Conservation (phyloP, 2,888 invertebrate genomes). For the Drosophila prolongata region DNA sequence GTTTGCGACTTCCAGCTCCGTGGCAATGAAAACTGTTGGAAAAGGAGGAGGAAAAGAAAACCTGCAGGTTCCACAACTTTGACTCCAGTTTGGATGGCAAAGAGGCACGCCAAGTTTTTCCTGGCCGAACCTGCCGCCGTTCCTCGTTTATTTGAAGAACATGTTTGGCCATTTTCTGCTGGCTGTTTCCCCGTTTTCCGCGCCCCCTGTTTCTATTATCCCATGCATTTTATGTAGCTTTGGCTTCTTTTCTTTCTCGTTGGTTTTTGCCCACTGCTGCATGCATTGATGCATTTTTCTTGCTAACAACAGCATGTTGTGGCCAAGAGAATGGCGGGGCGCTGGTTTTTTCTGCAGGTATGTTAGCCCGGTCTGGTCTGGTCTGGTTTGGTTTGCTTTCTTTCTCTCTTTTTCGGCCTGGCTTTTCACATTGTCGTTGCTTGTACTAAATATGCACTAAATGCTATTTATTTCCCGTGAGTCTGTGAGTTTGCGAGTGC, state of each 20-base stretch:
- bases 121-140: conserved; percentile 22
- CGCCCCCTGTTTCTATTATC: conserved; percentile 36
- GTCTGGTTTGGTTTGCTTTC: conserved; percentile 56
- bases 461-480: conserved; percentile 65
- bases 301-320: conserved; percentile 63
- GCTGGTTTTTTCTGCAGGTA: conserved; percentile 18
- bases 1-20: conserved; percentile 52
- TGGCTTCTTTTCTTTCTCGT: conserved; percentile 57
- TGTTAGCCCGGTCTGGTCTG: conserved; percentile 40
- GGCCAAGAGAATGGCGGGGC: conserved; percentile 15
- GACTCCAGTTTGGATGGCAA: conserved; percentile 52
- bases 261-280: conserved; percentile 47
- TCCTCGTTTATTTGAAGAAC: conserved; percentile 45
- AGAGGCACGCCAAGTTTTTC: conserved; percentile 72
- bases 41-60: conserved; percentile 28
- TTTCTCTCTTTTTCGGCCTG: conserved; percentile 51
- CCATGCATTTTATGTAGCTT: conserved; percentile 55
- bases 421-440: conserved; percentile 44
- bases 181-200: conserved; percentile 15
- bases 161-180: conserved; percentile 73
- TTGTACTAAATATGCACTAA: conserved; percentile 73
- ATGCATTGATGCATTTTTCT: conserved; percentile 80
- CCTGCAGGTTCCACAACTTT: conserved; percentile 41
- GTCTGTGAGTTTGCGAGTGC: conserved; percentile 35
- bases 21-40: conserved; percentile 69